These are phyloP conservation scores for Pristionchus japonicus DNA, from an alignment of 2,888 invertebrate species.

Conservation along the genomic window DNA sequence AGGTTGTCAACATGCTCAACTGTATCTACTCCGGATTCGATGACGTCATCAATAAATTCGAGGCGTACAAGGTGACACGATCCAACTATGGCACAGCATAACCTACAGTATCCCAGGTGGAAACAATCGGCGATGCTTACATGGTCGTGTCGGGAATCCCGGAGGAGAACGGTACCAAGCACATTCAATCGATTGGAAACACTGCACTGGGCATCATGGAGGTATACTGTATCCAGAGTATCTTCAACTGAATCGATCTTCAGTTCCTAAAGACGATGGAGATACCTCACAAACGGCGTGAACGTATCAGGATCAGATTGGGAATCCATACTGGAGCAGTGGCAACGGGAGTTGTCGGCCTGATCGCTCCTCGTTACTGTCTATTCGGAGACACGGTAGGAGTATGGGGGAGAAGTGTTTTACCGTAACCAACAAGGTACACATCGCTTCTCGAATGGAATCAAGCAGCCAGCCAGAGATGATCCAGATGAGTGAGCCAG, in stretches of 20 bases:
- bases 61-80: constrained; percentile 60
- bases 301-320: constrained; percentile 68
- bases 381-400: constrained; percentile 73
- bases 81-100: neutral
- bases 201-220: constrained; percentile 68
- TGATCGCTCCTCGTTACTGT: constrained; percentile 72
- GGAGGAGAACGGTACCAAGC: constrained; percentile 70
- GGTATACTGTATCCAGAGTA: constrained; percentile 47
- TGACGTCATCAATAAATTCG: constrained; percentile 66
- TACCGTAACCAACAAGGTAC: constrained; percentile 53
- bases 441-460: constrained; percentile 72
- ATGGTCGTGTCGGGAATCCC: constrained; percentile 73
- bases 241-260: neutral
- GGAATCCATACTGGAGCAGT: constrained; percentile 72
- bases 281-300: constrained; percentile 44
- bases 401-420: neutral
- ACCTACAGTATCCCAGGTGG: constrained; percentile 56
- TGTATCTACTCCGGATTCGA: constrained; percentile 72
- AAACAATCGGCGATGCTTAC: constrained; percentile 73
- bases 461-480: constrained; percentile 69
- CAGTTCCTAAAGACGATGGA: constrained; percentile 47
- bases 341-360: constrained; percentile 73
- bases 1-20: constrained; percentile 72
- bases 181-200: constrained; percentile 67
- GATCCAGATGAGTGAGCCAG: constrained; percentile 68